phyloP scores from a whole-genome alignment of 2,797 vertebrate species.

The Sebastes elongatus region DNA sequence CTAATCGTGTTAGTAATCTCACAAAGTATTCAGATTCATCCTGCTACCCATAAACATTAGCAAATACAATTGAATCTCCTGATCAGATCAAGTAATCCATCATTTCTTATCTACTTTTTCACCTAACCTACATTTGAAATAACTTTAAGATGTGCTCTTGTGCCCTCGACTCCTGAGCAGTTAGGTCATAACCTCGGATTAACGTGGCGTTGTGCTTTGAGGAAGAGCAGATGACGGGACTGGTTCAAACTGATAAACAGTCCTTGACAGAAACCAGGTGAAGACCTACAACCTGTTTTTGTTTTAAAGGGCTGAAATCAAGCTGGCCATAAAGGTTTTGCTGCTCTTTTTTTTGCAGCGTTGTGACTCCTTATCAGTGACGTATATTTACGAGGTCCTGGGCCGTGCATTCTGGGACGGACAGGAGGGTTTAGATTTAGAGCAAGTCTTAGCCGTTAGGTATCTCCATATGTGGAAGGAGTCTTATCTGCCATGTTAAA shows the following conservation, averaged over 20 bases:
- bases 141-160: conserved; percentile 20
- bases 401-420: conserved; percentile 1
- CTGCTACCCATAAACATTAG: not conserved
- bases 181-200: conserved; percentile 50
- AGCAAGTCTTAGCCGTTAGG: not conserved
- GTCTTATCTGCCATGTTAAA: conserved; percentile 23
- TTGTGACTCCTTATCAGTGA: conserved; percentile 41
- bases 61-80: not conserved
- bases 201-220: conserved; percentile 34
- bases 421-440: conserved; percentile 38
- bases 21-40: not conserved
- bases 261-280: conserved; percentile 40
- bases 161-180: not conserved
- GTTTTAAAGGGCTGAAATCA: conserved; percentile 30
- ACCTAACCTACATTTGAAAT: not conserved
- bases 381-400: conserved; percentile 38
- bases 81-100: not conserved
- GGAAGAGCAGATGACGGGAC: conserved; percentile 35
- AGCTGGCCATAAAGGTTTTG: conserved; percentile 2
- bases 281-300: conserved; percentile 36
- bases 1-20: not conserved
- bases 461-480: conserved; percentile 33
- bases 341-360: not conserved
- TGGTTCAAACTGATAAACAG: conserved; percentile 39
- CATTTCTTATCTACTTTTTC: conserved; percentile 1